These are phyloP conservation scores for Paragorgia papillata DNA, from an alignment of 92 coral and sea anemone genomes.

Conservation along the genomic window DNA sequence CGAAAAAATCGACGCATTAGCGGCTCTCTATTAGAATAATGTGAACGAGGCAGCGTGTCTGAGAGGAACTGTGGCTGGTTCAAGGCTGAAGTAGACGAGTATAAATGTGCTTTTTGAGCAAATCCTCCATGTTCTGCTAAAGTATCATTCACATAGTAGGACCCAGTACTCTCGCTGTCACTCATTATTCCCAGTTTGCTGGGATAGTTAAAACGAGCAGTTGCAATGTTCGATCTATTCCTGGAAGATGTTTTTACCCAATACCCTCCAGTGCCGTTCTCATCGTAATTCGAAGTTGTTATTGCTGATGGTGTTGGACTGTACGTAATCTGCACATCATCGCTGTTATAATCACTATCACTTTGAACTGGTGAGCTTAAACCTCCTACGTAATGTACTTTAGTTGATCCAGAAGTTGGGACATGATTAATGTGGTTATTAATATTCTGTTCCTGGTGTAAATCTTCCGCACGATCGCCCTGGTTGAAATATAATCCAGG, in stretches of 20 bases:
- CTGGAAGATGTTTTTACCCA: conserved; percentile 16
- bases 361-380: conserved; percentile 14
- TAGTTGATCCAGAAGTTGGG: conserved; percentile 1
- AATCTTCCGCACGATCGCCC: not conserved
- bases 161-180: conserved; percentile 35
- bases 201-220: conserved; percentile 20
- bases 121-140: not conserved
- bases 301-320: conserved; percentile 11
- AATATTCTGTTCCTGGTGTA: not conserved
- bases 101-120: conserved; percentile 9
- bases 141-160: conserved; percentile 18
- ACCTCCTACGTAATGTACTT: conserved; percentile 40
- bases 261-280: not conserved
- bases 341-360: conserved; percentile 35
- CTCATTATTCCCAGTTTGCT: conserved; percentile 47
- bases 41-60: conserved; percentile 19
- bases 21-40: conserved; percentile 25
- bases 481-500: conserved; percentile 15
- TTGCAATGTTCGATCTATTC: conserved; percentile 19
- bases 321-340: conserved; percentile 20
- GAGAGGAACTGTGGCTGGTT: conserved; percentile 5
- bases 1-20: conserved; percentile 22
- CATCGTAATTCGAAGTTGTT: conserved; percentile 2
- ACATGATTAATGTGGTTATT: conserved; percentile 3
- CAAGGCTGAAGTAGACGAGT: conserved; percentile 32